Evolutionary conservation across 1,140 invertebrate genomes (phyloP).

Genomic region (Saccostrea glomerata): DNA sequence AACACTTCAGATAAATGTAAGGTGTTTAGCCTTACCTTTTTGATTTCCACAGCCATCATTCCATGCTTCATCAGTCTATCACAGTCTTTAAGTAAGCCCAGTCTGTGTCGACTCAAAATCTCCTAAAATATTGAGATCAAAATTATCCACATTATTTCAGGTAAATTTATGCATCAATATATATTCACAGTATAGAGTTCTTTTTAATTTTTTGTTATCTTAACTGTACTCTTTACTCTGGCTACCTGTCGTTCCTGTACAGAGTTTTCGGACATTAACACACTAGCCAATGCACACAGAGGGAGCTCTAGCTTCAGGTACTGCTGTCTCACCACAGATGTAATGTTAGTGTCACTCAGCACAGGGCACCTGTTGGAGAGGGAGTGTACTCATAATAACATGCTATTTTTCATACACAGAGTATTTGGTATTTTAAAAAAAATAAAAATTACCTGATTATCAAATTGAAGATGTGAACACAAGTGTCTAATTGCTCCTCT

Average conservation of each 20-base stretch:
- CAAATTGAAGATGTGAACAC: conserved; percentile 65
- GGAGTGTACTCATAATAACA: not conserved
- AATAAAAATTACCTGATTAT: not conserved
- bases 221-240: not conserved
- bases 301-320: conserved; percentile 61
- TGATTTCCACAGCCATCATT: not conserved
- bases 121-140: not conserved
- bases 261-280: conserved; percentile 50
- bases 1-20: too few relatives aligned
- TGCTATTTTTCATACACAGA: not conserved
- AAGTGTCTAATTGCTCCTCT: conserved; percentile 57
- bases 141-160: too few relatives aligned
- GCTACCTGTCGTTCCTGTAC: conserved; percentile 30
- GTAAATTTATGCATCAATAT: too few relatives aligned
- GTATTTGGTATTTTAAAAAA: not conserved
- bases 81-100: not conserved
- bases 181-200: too few relatives aligned
- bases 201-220: too few relatives aligned
- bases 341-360: conserved; percentile 55
- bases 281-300: conserved; percentile 63
- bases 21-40: not conserved
- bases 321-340: conserved; percentile 48
- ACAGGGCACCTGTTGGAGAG: conserved; percentile 65
- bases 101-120: not conserved
- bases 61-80: not conserved